phyloP scores from a whole-genome alignment of 2,888 invertebrate species.

The Ectemnius cavifrons region DNA sequence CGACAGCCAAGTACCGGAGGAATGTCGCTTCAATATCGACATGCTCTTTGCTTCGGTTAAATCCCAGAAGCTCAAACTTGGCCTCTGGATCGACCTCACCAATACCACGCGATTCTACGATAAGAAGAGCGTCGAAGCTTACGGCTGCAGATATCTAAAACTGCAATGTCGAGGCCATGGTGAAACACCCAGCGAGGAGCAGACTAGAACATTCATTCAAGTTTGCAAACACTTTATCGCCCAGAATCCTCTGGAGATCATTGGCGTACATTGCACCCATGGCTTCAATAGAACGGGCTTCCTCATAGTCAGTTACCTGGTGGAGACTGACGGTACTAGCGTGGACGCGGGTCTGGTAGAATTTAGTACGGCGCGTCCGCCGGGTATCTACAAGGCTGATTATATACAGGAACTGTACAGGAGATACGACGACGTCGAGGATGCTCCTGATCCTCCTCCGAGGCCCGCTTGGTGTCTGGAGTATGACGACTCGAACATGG shows the following conservation, averaged over 20 bases:
- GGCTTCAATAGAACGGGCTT: slow-evolving; percentile 99
- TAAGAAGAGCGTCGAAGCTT: slow-evolving; percentile 86
- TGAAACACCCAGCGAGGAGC: slow-evolving; percentile 92
- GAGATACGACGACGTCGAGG: slow-evolving; percentile 85
- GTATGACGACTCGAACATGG: slow-evolving; percentile 67
- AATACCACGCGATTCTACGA: slow-evolving; percentile 97
- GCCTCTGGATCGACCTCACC: slow-evolving; percentile 97
- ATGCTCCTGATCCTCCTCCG: slow-evolving; percentile 84
- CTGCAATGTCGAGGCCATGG: slow-evolving; percentile 94
- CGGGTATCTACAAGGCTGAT: slow-evolving; percentile 98
- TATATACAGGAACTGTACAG: slow-evolving; percentile 94
- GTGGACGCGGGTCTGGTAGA: slow-evolving; percentile 90
- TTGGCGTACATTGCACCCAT: slow-evolving; percentile 96
- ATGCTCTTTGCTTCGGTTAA: slow-evolving; percentile 92
- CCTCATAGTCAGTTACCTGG: slow-evolving; percentile 93
- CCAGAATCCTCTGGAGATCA: slow-evolving; percentile 86
- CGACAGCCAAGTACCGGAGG: slow-evolving; percentile 90
- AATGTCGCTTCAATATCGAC: slow-evolving; percentile 90
- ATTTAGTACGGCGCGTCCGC: slow-evolving; percentile 89
- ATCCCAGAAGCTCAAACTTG: slow-evolving; percentile 90
- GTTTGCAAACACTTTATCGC: slow-evolving; percentile 88
- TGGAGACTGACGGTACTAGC: slow-evolving; percentile 89
- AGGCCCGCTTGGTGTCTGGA: slow-evolving; percentile 94
- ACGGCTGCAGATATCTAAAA: slow-evolving; percentile 91
- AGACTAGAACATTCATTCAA: slow-evolving; percentile 90